Conservation (phyloP, 2,113 vertebrate genomes). For the Pleuronectes platessa region DNA sequence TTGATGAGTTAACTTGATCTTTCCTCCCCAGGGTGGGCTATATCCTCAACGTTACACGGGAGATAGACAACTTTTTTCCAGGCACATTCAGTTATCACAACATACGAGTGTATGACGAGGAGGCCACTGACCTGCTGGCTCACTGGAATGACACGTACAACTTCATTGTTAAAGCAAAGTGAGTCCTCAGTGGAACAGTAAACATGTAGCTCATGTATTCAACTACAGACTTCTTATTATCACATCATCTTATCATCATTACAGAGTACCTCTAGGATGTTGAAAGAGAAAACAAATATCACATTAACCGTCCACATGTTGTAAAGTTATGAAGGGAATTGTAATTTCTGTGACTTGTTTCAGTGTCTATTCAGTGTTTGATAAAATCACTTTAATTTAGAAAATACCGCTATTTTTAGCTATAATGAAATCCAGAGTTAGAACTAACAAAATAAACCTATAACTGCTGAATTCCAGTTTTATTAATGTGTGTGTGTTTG, state of each 20-base stretch:
- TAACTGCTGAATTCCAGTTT: not conserved
- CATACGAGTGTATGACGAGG: slow-evolving; percentile 94
- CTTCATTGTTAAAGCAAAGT: slow-evolving; percentile 98
- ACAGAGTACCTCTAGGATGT: not conserved
- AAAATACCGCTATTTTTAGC: too few relatives aligned
- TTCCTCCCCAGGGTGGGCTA: slow-evolving; percentile 88
- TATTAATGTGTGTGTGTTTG: not conserved
- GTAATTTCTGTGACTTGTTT: not conserved
- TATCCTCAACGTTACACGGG: slow-evolving; percentile 96
- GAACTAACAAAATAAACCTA: too few relatives aligned
- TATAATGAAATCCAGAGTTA: not conserved
- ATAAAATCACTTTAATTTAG: not conserved
- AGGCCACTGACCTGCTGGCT: slow-evolving; percentile 93
- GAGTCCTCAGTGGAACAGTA: slow-evolving; percentile 62
- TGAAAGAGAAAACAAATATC: not conserved
- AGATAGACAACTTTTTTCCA: slow-evolving; percentile 98
- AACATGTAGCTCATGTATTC: slow-evolving; percentile 6
- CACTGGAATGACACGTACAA: slow-evolving; percentile 99
- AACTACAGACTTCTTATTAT: not conserved
- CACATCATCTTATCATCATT: too few relatives aligned
- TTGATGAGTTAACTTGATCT: slow-evolving; percentile 39
- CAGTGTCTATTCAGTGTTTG: not conserved
- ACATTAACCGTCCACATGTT: not conserved
- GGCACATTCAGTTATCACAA: slow-evolving; percentile 96
- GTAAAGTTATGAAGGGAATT: not conserved